Percentiles rank a stretch among this genome's conserved stretches.
Conservation (phyloP, 1,140 invertebrate species). For the Ceratoteleas bidentatus region DNA sequence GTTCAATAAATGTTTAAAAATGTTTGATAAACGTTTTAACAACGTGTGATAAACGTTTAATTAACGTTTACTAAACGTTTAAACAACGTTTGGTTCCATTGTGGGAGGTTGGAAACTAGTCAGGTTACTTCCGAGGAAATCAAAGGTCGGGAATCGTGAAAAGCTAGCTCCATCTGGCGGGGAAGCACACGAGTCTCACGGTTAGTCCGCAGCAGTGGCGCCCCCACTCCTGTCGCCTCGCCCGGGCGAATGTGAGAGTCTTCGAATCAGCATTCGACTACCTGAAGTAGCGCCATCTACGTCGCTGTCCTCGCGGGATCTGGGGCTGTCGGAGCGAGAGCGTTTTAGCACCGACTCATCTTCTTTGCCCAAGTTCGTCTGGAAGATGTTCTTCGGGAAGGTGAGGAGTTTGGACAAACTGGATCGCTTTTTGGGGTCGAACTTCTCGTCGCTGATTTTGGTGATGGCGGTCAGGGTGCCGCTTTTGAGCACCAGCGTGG, state of each 20-base stretch:
- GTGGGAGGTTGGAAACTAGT: too few relatives aligned
- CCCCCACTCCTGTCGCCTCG: constrained; percentile 4
- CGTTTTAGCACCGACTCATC: constrained; percentile 47
- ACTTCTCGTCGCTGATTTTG: constrained; percentile 58
- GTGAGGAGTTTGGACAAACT: constrained; percentile 75
- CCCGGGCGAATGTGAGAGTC: constrained; percentile 44
- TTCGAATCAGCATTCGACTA: constrained; percentile 32
- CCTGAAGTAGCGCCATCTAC: constrained; percentile 41
- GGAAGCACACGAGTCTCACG: neutral
- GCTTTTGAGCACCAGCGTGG: constrained; percentile 77
- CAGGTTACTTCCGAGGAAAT: neutral
- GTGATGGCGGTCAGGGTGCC: constrained; percentile 74
- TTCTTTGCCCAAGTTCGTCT: constrained; percentile 75
- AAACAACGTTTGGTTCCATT: too few relatives aligned
- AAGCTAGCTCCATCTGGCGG: too few relatives aligned
- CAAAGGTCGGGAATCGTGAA: too few relatives aligned
- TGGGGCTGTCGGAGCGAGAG: constrained; percentile 72
- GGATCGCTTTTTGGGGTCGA: constrained; percentile 67
- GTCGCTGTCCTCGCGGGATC: constrained; percentile 41
- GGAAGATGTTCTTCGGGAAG: constrained; percentile 76
- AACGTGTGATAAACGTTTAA: too few relatives aligned
- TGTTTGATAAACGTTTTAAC: too few relatives aligned
- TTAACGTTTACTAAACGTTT: too few relatives aligned
- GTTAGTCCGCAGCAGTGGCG: constrained; percentile 14
- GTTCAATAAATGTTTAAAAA: too few relatives aligned